Conservation (phyloP, 2,797 vertebrate genomes). For the Tolypeutes matacus region DNA sequence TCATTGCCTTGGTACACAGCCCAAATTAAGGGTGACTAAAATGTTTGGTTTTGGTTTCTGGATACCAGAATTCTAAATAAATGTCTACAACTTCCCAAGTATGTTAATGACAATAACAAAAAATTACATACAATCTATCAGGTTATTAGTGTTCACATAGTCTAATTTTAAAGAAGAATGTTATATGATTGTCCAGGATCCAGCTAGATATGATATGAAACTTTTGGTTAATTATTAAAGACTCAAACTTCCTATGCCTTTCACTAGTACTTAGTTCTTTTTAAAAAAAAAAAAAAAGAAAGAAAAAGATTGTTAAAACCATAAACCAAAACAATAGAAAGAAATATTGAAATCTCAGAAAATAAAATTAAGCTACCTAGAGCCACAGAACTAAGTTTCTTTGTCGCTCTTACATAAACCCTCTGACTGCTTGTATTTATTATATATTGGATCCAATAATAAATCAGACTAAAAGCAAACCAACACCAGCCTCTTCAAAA, state of each 20-base stretch:
- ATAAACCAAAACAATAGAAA: slow-evolving; percentile 31
- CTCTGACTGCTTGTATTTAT: not conserved
- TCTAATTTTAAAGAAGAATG: slow-evolving; percentile 37
- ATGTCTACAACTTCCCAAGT: not conserved
- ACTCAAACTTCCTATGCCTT: slow-evolving; percentile 40
- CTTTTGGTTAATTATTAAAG: slow-evolving; percentile 56
- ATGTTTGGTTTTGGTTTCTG: not conserved
- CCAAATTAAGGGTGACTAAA: not conserved
- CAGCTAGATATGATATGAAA: slow-evolving; percentile 41
- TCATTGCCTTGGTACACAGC: not conserved
- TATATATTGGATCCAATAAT: not conserved
- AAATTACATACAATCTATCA: not conserved
- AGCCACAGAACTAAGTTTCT: not conserved
- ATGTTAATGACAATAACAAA: not conserved
- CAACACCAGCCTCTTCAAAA: not conserved
- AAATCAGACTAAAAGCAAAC: slow-evolving; percentile 25
- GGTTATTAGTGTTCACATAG: not conserved
- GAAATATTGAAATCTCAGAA: slow-evolving; percentile 27
- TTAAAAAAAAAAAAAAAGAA: not conserved
- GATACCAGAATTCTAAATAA: slow-evolving; percentile 30
- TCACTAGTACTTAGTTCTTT: slow-evolving; percentile 26
- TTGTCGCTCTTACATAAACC: not conserved
- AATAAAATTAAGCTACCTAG: slow-evolving; percentile 29
- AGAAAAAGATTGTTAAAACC: slow-evolving; percentile 12
- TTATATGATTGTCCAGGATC: not conserved